These are phyloP conservation scores for Carassius auratus DNA, from an alignment of 2,113 vertebrate genomes.

Conservation along the genomic window DNA sequence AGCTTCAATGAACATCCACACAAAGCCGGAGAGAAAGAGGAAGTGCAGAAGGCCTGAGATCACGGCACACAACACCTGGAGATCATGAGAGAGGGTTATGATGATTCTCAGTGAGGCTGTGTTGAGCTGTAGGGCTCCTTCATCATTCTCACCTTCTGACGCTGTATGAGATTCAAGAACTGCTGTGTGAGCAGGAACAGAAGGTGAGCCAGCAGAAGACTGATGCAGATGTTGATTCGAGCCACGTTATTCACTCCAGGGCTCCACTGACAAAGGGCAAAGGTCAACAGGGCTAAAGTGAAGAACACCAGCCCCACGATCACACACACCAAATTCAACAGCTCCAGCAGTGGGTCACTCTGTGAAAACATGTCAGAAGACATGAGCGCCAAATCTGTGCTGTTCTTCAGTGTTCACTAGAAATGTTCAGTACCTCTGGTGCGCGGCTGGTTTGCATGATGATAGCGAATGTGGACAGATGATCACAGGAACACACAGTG, in stretches of 20 bases:
- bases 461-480: not conserved
- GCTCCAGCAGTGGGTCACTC: slow-evolving; percentile 24
- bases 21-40: slow-evolving; percentile 74
- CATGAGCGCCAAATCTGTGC: too few relatives aligned
- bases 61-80: slow-evolving; percentile 64
- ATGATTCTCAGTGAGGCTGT: too few relatives aligned
- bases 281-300: slow-evolving; percentile 62
- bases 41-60: slow-evolving; percentile 74
- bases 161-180: too few relatives aligned
- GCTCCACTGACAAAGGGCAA: slow-evolving; percentile 62
- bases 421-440: not conserved
- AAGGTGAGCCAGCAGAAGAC: too few relatives aligned
- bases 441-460: slow-evolving; percentile 47
- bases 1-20: slow-evolving; percentile 79
- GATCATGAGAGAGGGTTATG: not conserved
- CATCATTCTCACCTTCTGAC: too few relatives aligned
- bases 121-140: too few relatives aligned
- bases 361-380: too few relatives aligned
- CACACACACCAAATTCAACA: slow-evolving; percentile 59
- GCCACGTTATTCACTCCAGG: not conserved
- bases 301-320: slow-evolving; percentile 63
- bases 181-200: too few relatives aligned
- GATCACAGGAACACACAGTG: not conserved
- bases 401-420: too few relatives aligned
- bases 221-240: too few relatives aligned